Evolutionary conservation across 2,888 invertebrate species (phyloP).

Genomic region (Chloroclystis v-ata): DNA sequence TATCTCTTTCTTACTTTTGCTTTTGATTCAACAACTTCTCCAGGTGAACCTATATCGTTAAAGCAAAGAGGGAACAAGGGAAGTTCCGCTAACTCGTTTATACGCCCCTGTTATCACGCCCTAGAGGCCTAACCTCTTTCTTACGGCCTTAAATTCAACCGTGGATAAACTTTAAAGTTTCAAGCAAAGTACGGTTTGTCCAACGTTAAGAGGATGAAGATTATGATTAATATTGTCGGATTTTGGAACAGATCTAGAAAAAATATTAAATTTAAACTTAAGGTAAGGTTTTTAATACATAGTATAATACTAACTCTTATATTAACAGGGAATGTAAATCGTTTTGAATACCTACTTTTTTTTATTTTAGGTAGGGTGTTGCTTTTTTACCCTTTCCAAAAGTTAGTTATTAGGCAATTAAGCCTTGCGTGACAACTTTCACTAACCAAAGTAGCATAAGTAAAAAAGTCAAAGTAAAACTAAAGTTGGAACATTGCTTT

Average conservation of each 20-base stretch:
- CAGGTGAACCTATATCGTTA: conserved; percentile 44
- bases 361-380: too few species aligned
- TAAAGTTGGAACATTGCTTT: conserved; percentile 2
- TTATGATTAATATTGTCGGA: neutral
- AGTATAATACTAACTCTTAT: too few species aligned
- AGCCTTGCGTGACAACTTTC: neutral
- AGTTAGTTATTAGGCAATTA: too few species aligned
- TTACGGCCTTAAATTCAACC: conserved; percentile 35
- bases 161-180: conserved; percentile 23
- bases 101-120: conserved; percentile 50
- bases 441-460: neutral
- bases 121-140: conserved; percentile 56
- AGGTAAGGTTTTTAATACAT: too few species aligned
- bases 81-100: conserved; percentile 61
- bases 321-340: too few species aligned
- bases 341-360: too few species aligned
- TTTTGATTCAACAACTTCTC: conserved; percentile 23
- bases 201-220: neutral
- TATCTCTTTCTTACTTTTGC: neutral
- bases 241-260: neutral
- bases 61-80: conserved; percentile 44
- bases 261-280: too few species aligned
- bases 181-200: conserved; percentile 8
- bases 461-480: neutral
- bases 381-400: too few species aligned